These are phyloP conservation scores for Maconellicoccus hirsutus DNA, from an alignment of 1,140 invertebrate genomes.

Conservation along the genomic window DNA sequence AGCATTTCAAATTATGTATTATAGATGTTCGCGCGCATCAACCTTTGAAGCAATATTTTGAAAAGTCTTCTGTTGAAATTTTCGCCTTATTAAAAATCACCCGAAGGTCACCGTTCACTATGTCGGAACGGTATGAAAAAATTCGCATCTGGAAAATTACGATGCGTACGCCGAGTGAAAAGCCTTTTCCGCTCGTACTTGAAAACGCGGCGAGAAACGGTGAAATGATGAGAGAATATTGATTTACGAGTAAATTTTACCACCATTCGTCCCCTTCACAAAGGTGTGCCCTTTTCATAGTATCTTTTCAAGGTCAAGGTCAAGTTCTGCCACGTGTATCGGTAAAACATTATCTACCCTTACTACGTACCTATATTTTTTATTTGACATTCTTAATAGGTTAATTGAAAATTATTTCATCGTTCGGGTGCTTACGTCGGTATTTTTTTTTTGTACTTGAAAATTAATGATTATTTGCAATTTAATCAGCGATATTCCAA, in stretches of 20 bases:
- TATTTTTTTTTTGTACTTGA: too few relatives aligned
- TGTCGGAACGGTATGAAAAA: neutral
- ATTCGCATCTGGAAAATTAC: neutral
- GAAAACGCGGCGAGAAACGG: neutral
- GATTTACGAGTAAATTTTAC: conserved; percentile 2
- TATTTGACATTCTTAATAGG: neutral
- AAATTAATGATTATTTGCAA: too few relatives aligned
- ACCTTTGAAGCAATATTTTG: too few relatives aligned
- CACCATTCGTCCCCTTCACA: neutral
- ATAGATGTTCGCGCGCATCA: too few relatives aligned
- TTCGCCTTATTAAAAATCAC: neutral
- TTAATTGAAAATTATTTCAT: neutral
- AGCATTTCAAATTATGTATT: conserved; percentile 12
- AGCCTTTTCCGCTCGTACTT: neutral
- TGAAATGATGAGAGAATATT: conserved; percentile 1
- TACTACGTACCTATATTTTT: neutral
- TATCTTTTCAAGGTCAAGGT: conserved; percentile 17
- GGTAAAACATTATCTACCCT: neutral
- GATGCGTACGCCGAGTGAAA: neutral
- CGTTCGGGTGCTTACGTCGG: neutral
- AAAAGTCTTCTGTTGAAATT: too few relatives aligned
- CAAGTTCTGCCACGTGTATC: conserved; percentile 14
- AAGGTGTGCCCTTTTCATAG: neutral
- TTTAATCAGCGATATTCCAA: too few relatives aligned
- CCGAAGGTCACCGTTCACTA: too few relatives aligned